Conservation (phyloP, 1,140 invertebrate genomes). For the Araneus ventricosus region DNA sequence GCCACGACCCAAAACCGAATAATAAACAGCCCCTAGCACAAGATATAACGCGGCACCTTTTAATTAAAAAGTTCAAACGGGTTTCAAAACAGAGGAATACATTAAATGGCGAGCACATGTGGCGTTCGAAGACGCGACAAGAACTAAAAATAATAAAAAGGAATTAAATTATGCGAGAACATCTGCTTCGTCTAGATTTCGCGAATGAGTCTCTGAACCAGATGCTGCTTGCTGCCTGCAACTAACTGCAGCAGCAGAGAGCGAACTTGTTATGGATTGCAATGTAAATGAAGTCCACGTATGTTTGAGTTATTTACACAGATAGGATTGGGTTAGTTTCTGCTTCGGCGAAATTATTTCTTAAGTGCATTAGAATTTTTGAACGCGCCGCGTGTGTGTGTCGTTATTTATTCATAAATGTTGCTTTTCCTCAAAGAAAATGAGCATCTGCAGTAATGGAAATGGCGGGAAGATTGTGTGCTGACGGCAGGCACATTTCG, state of each 20-base stretch:
- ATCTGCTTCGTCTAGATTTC: slow-evolving; percentile 63
- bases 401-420: slow-evolving; percentile 48
- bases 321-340: not conserved
- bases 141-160: slow-evolving; percentile 48
- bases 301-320: slow-evolving; percentile 28
- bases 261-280: slow-evolving; percentile 5
- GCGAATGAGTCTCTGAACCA: slow-evolving; percentile 11
- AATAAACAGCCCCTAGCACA: slow-evolving; percentile 15
- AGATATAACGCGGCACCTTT: slow-evolving; percentile 52
- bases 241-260: not conserved
- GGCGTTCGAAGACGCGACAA: slow-evolving; percentile 45
- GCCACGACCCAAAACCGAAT: slow-evolving; percentile 8
- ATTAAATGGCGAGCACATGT: slow-evolving; percentile 26
- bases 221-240: slow-evolving; percentile 4
- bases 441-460: not conserved
- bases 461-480: not conserved
- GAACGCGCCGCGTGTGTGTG: not conserved
- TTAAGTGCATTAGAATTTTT: not conserved
- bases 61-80: slow-evolving; percentile 71
- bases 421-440: slow-evolving; percentile 8
- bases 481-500: not conserved
- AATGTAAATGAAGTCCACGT: slow-evolving; percentile 56
- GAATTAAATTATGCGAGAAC: slow-evolving; percentile 61
- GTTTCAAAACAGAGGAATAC: slow-evolving; percentile 59
- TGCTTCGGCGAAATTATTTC: slow-evolving; percentile 4